Evolutionary conservation across 2,888 invertebrate genomes (phyloP).

Genomic region (Brachynemurus nebulosus): DNA sequence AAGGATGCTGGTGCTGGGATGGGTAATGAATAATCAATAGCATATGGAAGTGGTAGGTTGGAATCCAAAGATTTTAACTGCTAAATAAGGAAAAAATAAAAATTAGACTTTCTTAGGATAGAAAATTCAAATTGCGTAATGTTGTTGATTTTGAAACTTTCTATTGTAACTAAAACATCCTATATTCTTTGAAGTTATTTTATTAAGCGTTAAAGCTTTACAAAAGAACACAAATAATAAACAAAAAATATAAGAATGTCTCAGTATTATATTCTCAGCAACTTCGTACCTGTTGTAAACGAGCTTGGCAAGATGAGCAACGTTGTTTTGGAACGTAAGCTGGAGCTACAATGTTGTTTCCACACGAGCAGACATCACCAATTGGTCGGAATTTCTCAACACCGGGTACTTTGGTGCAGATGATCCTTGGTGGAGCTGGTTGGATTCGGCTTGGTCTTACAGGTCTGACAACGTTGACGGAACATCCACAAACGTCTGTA

Average conservation of each 20-base stretch:
- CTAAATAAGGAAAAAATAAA: background rate
- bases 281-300: conserved; percentile 6
- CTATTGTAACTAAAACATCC: too few relatives aligned
- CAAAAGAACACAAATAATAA: too few relatives aligned
- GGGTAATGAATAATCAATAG: background rate
- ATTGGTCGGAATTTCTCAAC: conserved; percentile 20
- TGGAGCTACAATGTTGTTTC: conserved; percentile 26
- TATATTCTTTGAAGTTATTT: too few relatives aligned
- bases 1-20: conserved; percentile 8
- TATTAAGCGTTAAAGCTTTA: too few relatives aligned
- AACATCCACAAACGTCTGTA: conserved; percentile 21
- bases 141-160: too few relatives aligned
- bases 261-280: background rate
- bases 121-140: background rate
- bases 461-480: conserved; percentile 26
- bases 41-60: conserved; percentile 4
- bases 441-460: conserved; percentile 20
- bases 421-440: conserved; percentile 17
- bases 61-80: conserved; percentile 1
- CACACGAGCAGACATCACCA: conserved; percentile 25
- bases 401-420: conserved; percentile 17
- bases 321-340: conserved; percentile 26
- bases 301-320: conserved; percentile 17
- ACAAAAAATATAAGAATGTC: too few relatives aligned
- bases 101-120: background rate